phyloP scores from a whole-genome alignment of 2,113 vertebrate species.

The Etia nguti region DNA sequence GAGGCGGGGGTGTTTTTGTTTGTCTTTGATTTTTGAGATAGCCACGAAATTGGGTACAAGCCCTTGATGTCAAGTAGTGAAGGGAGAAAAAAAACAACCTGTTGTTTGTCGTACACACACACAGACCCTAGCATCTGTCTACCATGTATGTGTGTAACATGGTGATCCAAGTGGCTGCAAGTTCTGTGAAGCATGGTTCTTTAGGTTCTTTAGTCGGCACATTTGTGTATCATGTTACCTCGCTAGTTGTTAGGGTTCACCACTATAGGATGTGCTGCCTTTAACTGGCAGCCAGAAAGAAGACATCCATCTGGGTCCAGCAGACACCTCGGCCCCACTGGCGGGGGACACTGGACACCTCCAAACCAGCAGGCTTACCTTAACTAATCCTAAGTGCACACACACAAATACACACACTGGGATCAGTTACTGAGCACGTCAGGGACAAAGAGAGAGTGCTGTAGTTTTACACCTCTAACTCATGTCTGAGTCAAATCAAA shows the following conservation, averaged over 20 bases:
- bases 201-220: constrained; percentile 57
- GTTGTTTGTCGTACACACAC: constrained; percentile 25
- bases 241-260: constrained; percentile 61
- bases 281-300: constrained; percentile 55
- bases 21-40: constrained; percentile 81
- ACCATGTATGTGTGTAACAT: constrained; percentile 20
- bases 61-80: constrained; percentile 72
- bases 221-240: constrained; percentile 65
- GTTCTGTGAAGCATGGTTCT: constrained; percentile 62
- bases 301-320: constrained; percentile 66
- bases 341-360: constrained; percentile 58
- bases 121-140: not conserved
- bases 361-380: constrained; percentile 25
- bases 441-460: constrained; percentile 24
- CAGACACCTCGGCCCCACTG: constrained; percentile 67
- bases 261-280: constrained; percentile 31
- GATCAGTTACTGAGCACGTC: constrained; percentile 48
- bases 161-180: constrained; percentile 61
- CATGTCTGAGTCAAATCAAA: constrained; percentile 34
- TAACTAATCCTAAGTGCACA: constrained; percentile 54
- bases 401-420: constrained; percentile 40
- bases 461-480: constrained; percentile 9
- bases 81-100: constrained; percentile 50
- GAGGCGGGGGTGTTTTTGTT: constrained; percentile 66
- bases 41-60: constrained; percentile 76